Conservation (phyloP, 2,113 vertebrate genomes). For the Sapajus apella region DNA sequence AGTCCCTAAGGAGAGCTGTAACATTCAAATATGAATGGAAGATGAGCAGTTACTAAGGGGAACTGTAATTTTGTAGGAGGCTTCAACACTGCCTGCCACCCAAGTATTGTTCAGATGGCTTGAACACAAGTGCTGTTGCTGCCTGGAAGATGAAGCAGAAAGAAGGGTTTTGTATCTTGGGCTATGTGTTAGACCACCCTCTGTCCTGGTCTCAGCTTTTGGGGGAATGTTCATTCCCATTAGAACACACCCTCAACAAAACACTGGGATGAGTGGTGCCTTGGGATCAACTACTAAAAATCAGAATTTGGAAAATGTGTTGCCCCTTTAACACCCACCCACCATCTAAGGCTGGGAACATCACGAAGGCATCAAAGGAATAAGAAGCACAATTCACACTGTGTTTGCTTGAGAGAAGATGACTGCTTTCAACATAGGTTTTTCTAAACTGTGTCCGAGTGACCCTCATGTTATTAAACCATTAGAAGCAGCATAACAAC, state of each 20-base stretch:
- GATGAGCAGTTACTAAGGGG: constrained; percentile 34
- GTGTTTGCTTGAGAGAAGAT: not conserved
- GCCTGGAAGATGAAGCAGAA: not conserved
- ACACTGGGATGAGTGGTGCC: not conserved
- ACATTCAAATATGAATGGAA: not conserved
- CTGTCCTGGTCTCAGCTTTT: not conserved
- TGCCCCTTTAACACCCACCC: not conserved
- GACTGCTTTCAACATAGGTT: not conserved
- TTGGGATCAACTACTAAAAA: not conserved
- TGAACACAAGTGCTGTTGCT: constrained; percentile 2
- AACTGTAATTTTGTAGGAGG: constrained; percentile 42
- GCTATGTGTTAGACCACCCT: constrained; percentile 27
- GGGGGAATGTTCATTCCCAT: constrained; percentile 9
- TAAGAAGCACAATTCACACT: not conserved
- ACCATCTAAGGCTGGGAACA: not conserved
- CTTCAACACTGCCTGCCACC: not conserved
- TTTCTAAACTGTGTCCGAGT: not conserved
- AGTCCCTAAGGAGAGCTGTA: not conserved
- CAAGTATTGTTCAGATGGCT: not conserved
- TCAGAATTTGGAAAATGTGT: not conserved
- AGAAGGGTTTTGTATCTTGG: not conserved
- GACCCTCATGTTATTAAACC: not conserved
- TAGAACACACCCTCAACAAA: constrained; percentile 40
- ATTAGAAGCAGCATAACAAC: not conserved
- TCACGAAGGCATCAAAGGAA: not conserved